Evolutionary conservation across 2,888 invertebrate species (phyloP).

Genomic region (Pherbina coryleti): DNA sequence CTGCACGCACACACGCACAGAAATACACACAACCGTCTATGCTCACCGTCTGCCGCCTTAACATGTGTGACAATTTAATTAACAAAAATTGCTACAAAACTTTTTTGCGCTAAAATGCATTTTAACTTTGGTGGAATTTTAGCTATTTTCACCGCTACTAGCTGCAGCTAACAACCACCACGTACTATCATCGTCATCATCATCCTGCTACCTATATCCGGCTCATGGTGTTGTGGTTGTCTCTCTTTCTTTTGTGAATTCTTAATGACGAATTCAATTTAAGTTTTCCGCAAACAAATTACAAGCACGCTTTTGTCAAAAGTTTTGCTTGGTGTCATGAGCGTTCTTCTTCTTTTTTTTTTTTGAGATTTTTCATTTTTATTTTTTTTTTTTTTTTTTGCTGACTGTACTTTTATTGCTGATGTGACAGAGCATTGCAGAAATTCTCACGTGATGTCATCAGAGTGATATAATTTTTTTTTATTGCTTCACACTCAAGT

Average conservation of each 20-base stretch:
- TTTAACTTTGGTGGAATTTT: background rate
- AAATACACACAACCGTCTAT: background rate
- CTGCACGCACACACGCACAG: background rate
- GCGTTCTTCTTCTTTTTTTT: too few relatives aligned
- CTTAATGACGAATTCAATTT: slow-evolving; percentile 42
- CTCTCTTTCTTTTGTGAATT: slow-evolving; percentile 6
- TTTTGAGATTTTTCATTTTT: background rate
- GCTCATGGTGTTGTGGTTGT: background rate
- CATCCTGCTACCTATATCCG: background rate
- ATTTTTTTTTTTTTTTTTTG: too few relatives aligned
- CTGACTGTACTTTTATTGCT: background rate
- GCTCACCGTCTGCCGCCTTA: background rate
- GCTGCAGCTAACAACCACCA: background rate
- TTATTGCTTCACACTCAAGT: background rate
- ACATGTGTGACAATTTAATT: slow-evolving; percentile 6
- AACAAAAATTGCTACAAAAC: background rate
- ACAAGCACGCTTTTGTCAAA: slow-evolving; percentile 16
- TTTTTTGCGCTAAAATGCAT: background rate
- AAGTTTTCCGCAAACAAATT: slow-evolving; percentile 38
- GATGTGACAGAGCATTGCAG: background rate
- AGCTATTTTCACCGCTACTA: background rate
- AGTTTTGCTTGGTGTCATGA: background rate
- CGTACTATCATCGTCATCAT: background rate
- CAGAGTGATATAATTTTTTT: background rate
- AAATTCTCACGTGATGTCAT: slow-evolving; percentile 22